A percentile compares a stretch with the other conserved stretches of the same genome.
Evolutionary conservation across 2,113 vertebrate species (phyloP).

Genomic region (Nematolebias whitei): DNA sequence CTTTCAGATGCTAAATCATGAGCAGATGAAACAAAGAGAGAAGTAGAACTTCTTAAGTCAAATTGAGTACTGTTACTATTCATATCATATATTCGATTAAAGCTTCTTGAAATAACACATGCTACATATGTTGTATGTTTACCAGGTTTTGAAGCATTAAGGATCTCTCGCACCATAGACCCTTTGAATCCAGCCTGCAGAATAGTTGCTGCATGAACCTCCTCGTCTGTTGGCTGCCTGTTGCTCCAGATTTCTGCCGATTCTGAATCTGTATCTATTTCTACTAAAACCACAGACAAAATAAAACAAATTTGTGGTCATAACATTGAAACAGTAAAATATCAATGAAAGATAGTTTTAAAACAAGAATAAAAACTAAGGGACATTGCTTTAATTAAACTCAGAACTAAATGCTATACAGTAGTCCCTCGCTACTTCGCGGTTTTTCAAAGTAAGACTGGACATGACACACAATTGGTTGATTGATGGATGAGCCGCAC

Average conservation of each 20-base stretch:
- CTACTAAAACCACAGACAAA: constrained; percentile 11
- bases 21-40: constrained; percentile 4
- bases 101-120: not conserved
- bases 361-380: no score
- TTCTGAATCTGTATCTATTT: constrained; percentile 35
- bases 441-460: no score
- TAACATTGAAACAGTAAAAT: not conserved
- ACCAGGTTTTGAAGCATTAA: constrained; percentile 62
- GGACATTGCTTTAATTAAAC: no score
- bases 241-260: constrained; percentile 62
- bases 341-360: not conserved
- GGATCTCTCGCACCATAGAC: constrained; percentile 57
- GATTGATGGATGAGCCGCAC: no score
- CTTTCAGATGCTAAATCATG: not conserved
- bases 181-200: constrained; percentile 80
- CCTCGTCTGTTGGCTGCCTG: constrained; percentile 67
- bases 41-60: not conserved
- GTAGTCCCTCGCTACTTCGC: no score
- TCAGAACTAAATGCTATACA: no score
- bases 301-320: not conserved
- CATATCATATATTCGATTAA: not conserved
- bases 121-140: constrained; percentile 1
- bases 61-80: not conserved
- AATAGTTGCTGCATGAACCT: constrained; percentile 70
- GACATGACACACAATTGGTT: no score